These are phyloP conservation scores for Achroia grisella DNA, from an alignment of 1,140 invertebrate species.

Conservation along the genomic window DNA sequence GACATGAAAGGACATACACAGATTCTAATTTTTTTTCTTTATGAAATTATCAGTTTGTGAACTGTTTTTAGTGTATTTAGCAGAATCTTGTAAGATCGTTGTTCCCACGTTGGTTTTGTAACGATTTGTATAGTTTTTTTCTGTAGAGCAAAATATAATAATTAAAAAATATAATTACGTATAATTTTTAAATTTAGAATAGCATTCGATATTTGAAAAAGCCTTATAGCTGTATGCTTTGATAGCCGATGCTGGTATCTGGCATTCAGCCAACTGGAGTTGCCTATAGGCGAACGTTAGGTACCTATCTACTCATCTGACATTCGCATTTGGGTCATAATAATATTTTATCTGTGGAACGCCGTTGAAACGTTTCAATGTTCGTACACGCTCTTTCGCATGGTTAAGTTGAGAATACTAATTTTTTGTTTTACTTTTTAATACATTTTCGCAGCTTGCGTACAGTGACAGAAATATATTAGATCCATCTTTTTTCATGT, in stretches of 20 bases:
- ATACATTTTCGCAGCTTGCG: no score
- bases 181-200: constrained; percentile 29
- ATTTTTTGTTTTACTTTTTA: not conserved
- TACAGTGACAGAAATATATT: no score
- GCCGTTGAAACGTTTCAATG: constrained; percentile 12
- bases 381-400: constrained; percentile 4
- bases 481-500: no score
- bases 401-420: constrained; percentile 4
- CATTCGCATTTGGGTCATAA: constrained; percentile 30
- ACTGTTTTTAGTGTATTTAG: no score
- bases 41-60: no score
- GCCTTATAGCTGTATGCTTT: constrained; percentile 5
- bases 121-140: no score
- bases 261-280: constrained; percentile 14
- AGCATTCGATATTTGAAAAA: constrained; percentile 26
- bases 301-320: constrained; percentile 17
- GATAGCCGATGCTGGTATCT: constrained; percentile 12
- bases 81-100: no score
- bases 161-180: no score
- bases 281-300: constrained; percentile 9
- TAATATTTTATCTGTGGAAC: constrained; percentile 28
- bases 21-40: no score
- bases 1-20: no score
- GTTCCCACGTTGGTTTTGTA: no score
- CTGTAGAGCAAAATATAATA: no score